Conservation (phyloP, 2,797 vertebrate genomes). For the Tauraco hartlaubi region DNA sequence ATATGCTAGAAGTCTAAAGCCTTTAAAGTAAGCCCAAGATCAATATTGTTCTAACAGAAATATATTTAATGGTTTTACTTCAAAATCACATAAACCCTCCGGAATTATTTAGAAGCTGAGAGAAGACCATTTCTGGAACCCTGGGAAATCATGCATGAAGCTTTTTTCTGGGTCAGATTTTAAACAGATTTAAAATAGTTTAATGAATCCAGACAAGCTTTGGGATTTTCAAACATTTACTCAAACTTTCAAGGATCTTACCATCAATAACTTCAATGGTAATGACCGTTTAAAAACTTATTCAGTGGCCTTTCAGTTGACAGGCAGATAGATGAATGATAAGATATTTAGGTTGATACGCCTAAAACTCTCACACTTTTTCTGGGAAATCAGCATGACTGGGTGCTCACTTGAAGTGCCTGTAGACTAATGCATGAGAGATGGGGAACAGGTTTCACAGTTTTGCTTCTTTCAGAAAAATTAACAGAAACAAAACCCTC, state of each 20-base stretch:
- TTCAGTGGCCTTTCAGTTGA: neutral
- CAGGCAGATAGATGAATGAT: neutral
- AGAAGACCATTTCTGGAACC: neutral
- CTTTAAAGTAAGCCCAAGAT: neutral
- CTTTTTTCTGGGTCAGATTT: neutral
- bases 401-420: neutral
- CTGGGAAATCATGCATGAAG: neutral
- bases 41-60: slow-evolving; percentile 3
- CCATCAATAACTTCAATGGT: neutral
- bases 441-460: neutral
- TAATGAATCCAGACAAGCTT: neutral
- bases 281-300: neutral
- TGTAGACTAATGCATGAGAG: neutral
- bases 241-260: neutral
- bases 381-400: neutral
- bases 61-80: neutral
- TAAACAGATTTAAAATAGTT: neutral
- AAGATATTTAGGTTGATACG: neutral
- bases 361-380: neutral
- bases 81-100: neutral
- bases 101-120: neutral
- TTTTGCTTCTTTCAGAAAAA: neutral
- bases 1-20: neutral
- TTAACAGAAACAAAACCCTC: no score
- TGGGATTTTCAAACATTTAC: neutral